Evolutionary conservation across 1,140 invertebrate genomes (phyloP), one percentile per base, ranked within the genome.

Genomic region (Trichonephila clavipes): DNA sequence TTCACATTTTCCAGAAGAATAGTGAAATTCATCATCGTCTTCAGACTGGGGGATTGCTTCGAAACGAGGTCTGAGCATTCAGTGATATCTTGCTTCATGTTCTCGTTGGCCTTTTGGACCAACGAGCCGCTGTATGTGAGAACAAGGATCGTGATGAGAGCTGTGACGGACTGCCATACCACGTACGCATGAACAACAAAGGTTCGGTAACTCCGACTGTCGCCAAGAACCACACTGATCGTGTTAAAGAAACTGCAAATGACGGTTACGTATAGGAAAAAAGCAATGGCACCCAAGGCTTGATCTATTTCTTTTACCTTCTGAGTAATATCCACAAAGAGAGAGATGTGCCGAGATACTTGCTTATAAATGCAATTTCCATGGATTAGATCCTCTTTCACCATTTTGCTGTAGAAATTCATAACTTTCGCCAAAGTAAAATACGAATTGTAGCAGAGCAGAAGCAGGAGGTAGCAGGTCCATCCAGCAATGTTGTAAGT

Each of bases 221-320:
- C 24, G 1, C 59, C 21, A 16, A 92, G 10, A 1, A 85, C 7
- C 5, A 92, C 90, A 21, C 90, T 92, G 34, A 85, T 16, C 1
- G 90, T 51, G 61, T 92, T 92, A 61, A 92, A 85, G 24, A 92
- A 64, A 14, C 61, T 58, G 14, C 59, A 77, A 19, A 92, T 85
- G n/a, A 85, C 28, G 7, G 81, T 62, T n/a, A 21, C 59, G 24
- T 85, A 92, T 44, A 92, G 21, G 8, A 92, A 51, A 21, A 92
- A 66, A 0, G 59, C 90, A 21, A 14, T 44, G n/a, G 44, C n/a
- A 1, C 90, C 51, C 3, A 92, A 58, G n/a, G 90, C 90, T 18
- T 66, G 19, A 6, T 92, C 90, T 12, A 61, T 66, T 7, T 92
- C 34, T 16, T 21, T 44, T 21, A 92, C 81, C 0, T 28, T 28